Conservation (phyloP, 2,888 invertebrate genomes). For the Camptogramma bilineatum region DNA sequence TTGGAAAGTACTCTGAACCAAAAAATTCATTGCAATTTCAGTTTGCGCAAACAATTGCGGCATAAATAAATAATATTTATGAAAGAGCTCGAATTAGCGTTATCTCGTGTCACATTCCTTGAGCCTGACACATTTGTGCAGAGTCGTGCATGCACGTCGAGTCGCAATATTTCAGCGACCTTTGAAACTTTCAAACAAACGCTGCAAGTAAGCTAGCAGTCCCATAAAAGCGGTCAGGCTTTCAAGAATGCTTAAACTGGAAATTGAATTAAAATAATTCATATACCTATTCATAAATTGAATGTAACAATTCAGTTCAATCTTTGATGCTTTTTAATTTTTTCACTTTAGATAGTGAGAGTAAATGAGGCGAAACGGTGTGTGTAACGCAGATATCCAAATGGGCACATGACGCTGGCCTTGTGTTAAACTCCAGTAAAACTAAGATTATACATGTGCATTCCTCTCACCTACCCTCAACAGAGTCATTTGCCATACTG, state of each 20-base stretch:
- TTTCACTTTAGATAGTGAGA: not conserved
- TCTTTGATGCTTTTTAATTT: not conserved
- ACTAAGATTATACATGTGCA: too few species aligned
- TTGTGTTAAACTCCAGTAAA: too few species aligned
- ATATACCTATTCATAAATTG: too few species aligned
- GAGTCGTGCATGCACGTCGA: constrained; percentile 34
- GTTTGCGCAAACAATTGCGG: not conserved
- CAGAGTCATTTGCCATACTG: too few species aligned
- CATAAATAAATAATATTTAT: constrained; percentile 7
- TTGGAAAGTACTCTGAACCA: too few species aligned
- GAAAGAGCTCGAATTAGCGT: constrained; percentile 17
- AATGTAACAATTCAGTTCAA: too few species aligned
- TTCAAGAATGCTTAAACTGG: not conserved
- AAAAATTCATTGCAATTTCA: not conserved
- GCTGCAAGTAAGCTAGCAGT: constrained; percentile 37
- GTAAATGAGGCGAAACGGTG: too few species aligned
- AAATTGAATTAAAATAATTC: not conserved
- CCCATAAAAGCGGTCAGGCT: not conserved
- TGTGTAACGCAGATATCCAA: too few species aligned
- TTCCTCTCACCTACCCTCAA: too few species aligned
- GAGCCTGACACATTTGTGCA: constrained; percentile 24
- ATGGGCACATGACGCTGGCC: too few species aligned
- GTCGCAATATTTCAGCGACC: constrained; percentile 33
- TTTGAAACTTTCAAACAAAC: constrained; percentile 50
- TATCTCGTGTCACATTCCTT: constrained; percentile 26